Conservation (phyloP, 2,888 invertebrate genomes). For the Calameuta pallipes region DNA sequence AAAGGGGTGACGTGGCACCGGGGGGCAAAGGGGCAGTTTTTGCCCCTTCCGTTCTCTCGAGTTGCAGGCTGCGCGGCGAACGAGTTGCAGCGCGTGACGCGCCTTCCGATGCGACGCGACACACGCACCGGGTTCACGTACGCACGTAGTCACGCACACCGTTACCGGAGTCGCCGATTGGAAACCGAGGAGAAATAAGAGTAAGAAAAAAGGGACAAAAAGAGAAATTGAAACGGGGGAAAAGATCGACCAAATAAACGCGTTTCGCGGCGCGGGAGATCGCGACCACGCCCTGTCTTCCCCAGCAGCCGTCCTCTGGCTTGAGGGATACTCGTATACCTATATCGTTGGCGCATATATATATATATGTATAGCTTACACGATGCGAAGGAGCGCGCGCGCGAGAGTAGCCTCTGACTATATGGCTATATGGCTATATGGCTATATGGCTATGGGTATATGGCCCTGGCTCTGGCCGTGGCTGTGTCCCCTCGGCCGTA, state of each 20-base stretch:
- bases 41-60: constrained; percentile 27
- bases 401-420: too few species aligned
- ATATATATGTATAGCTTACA: too few species aligned
- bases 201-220: constrained; percentile 17
- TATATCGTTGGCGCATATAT: too few species aligned
- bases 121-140: constrained; percentile 25
- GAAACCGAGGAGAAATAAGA: constrained; percentile 32
- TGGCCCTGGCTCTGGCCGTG: too few species aligned
- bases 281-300: constrained; percentile 52
- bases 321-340: not conserved
- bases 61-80: constrained; percentile 15
- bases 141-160: constrained; percentile 12
- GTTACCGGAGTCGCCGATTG: constrained; percentile 32
- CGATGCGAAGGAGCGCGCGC: too few species aligned
- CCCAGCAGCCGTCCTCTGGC: constrained; percentile 6
- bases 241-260: constrained; percentile 47
- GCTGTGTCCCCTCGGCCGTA: too few species aligned
- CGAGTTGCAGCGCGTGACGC: constrained; percentile 45
- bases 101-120: constrained; percentile 41
- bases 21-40: constrained; percentile 40
- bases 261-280: constrained; percentile 47
- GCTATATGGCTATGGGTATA: too few species aligned
- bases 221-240: constrained; percentile 18
- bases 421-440: too few species aligned
- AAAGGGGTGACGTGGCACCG: not conserved